These are phyloP conservation scores for Bimastos eiseni DNA, from an alignment of 2,888 invertebrate species.

Conservation along the genomic window DNA sequence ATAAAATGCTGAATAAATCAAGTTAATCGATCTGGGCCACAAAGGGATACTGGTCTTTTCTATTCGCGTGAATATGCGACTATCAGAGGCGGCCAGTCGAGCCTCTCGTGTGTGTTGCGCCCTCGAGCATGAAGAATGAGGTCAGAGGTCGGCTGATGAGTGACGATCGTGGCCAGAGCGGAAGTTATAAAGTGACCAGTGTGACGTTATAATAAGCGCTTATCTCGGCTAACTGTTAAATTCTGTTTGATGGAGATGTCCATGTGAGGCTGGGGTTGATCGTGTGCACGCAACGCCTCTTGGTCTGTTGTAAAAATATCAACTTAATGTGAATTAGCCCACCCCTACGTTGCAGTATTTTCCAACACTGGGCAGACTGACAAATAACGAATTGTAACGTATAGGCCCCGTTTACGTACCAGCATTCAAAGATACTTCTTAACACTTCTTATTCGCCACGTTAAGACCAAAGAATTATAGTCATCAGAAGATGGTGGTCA, in stretches of 20 bases:
- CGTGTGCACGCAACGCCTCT: not conserved
- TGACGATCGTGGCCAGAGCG: not conserved
- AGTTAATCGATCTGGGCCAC: not conserved
- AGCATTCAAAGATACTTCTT: not conserved
- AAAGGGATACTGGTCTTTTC: not conserved
- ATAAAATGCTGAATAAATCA: constrained; percentile 5
- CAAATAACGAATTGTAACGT: not conserved
- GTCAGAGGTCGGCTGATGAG: constrained; percentile 1
- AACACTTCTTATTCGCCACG: not conserved
- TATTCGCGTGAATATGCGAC: not conserved
- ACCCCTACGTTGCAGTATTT: not conserved
- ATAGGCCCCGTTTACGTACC: too few relatives aligned
- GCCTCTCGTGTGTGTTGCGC: not conserved
- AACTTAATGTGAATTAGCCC: not conserved
- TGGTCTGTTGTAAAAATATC: not conserved
- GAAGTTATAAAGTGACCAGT: not conserved
- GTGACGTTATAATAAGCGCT: not conserved
- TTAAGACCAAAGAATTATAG: not conserved
- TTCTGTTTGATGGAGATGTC: not conserved
- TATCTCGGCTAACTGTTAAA: too few relatives aligned
- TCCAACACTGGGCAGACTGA: not conserved
- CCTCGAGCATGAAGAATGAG: not conserved
- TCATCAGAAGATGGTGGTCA: too few relatives aligned
- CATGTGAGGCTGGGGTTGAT: not conserved
- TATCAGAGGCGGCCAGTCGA: not conserved